Conservation (phyloP, 1,140 invertebrate genomes). For the Musca domestica region DNA sequence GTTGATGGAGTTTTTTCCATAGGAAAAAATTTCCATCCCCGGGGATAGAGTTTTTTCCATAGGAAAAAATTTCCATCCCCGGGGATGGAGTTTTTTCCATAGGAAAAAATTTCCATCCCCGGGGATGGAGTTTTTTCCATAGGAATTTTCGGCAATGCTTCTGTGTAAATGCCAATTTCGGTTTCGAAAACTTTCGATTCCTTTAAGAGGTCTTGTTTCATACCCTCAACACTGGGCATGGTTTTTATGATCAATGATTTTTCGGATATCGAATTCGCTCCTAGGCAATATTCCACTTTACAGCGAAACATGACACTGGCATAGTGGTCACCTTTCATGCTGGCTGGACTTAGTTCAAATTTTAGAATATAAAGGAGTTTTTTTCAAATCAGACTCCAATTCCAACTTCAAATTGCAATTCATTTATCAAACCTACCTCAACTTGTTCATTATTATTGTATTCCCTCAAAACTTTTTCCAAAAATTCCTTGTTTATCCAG, state of each 20-base stretch:
- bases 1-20: too few relatives aligned
- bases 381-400: conserved; percentile 9
- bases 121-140: too few relatives aligned
- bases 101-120: too few relatives aligned
- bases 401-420: too few relatives aligned
- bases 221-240: conserved; percentile 1
- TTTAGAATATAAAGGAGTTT: conserved; percentile 28
- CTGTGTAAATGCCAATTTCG: conserved; percentile 27
- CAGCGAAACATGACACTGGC: conserved; percentile 26
- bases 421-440: too few relatives aligned
- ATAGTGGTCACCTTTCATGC: conserved; percentile 24
- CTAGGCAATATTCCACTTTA: conserved; percentile 1
- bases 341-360: conserved; percentile 19
- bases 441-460: not conserved
- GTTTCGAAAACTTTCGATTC: conserved; percentile 33
- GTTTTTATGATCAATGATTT: conserved; percentile 25
- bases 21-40: too few relatives aligned
- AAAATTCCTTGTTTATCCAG: conserved; percentile 28
- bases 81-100: too few relatives aligned
- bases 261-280: not conserved
- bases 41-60: too few relatives aligned
- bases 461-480: conserved; percentile 12
- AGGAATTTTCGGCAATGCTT: conserved; percentile 16
- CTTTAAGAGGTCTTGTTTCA: conserved; percentile 14
- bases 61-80: too few relatives aligned